Base-by-base conservation (phyloP, 2,888 invertebrate genomes). In the Cerceris rybyensis region DNA sequence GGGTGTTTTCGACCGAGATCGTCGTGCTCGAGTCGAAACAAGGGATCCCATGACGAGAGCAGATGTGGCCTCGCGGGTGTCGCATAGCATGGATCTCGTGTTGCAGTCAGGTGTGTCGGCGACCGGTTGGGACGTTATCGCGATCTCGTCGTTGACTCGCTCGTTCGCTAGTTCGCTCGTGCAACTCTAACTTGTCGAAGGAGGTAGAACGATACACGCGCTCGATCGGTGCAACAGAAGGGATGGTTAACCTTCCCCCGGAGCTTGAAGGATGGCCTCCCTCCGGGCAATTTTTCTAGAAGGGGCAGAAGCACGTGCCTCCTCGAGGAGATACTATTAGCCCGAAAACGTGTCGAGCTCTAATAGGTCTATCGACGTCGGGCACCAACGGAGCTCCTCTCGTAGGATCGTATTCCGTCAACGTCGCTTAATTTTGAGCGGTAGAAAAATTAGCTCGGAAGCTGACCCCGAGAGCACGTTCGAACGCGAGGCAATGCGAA, bases 81-180 rank as follows among this genome's bases (percentile, higher is more conserved):
- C 90, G 84, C 82, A 78, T 90, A 83, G 85, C 87, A 80, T 8
- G 57, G 77, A 82, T 90, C 88, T 90, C 90, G 84, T 83, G 83
- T 89, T 90, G 88, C 90, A 88, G 87, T 89, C 89, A 89, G 88
- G 87, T 89, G 89, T 88, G 87, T 82, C 76, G 57, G 84, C 75
- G 68, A 81, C 79, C 65, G 72, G 59, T 79, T 85, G 64, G 28
- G 49, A 71, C 58, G 83, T 87, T 87, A 88, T 88, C 88, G 80
- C 75, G 81, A 87, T 88, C 86, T 83, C 78, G 63, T 80, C 81
- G 74, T 73, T 77, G 49, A 73, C 71, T 52, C 80, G 72, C 70
- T 77, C 68, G 77, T 73, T 77, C 50, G 73, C 71, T 52, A 80
- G 72, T 70, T 77, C 68, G 77, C 67, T 83, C 71, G 43, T 67